A percentile compares a stretch with the other conserved stretches of the same genome.
phyloP scores from a whole-genome alignment of 2,888 invertebrate genomes.

The Drosophila anomalata region DNA sequence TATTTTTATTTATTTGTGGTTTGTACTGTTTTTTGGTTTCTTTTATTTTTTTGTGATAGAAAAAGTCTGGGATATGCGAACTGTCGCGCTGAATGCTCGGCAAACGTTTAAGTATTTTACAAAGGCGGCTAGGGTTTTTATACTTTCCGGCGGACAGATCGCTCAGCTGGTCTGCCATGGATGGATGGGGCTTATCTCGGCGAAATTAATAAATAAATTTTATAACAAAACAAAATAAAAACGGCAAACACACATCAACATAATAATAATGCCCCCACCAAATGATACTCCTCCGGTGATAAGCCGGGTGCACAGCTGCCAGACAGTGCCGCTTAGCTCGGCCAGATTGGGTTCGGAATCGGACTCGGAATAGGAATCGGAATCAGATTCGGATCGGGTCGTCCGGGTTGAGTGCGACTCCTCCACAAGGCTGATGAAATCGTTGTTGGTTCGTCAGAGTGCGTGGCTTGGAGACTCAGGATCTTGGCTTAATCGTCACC shows the following conservation, averaged over 20 bases:
- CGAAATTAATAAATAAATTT: constrained; percentile 38
- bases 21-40: background rate
- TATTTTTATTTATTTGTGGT: background rate
- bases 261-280: constrained; percentile 33
- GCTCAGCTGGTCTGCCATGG: constrained; percentile 30
- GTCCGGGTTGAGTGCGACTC: constrained; percentile 21
- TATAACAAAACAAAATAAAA: constrained; percentile 47
- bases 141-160: constrained; percentile 37
- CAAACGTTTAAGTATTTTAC: constrained; percentile 60
- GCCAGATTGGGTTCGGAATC: constrained; percentile 7
- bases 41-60: constrained; percentile 3
- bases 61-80: constrained; percentile 24
- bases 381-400: background rate
- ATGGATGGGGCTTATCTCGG: constrained; percentile 56
- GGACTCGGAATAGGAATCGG: constrained; percentile 6
- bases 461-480: constrained; percentile 21
- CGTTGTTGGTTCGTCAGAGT: constrained; percentile 22
- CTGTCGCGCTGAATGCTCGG: constrained; percentile 35
- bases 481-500: constrained; percentile 6
- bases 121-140: constrained; percentile 60
- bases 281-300: constrained; percentile 27
- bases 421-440: constrained; percentile 47
- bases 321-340: constrained; percentile 28
- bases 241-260: constrained; percentile 35
- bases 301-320: constrained; percentile 48